These are phyloP conservation scores for Musca domestica DNA, from an alignment of 1,140 invertebrate species.

Conservation along the genomic window DNA sequence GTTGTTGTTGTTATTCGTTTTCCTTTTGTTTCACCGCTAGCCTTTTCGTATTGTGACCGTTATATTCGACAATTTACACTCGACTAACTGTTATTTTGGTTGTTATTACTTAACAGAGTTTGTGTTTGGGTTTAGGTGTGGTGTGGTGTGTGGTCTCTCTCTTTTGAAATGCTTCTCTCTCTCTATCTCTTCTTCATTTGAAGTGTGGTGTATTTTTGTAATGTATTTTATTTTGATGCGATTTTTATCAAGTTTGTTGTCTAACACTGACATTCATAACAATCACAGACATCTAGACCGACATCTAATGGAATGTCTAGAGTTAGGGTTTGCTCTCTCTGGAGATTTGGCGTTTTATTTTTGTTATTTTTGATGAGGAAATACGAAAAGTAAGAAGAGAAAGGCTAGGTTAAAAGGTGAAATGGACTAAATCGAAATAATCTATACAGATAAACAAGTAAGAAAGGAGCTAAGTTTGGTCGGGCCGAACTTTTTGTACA, in stretches of 20 bases:
- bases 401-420: too few relatives aligned
- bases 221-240: not conserved
- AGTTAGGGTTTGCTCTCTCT: too few relatives aligned
- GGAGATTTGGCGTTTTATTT: too few relatives aligned
- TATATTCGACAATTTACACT: constrained; percentile 28
- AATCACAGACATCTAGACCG: not conserved
- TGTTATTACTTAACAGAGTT: not conserved
- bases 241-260: constrained; percentile 7
- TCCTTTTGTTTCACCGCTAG: not conserved
- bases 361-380: too few relatives aligned
- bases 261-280: constrained; percentile 20
- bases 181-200: not conserved
- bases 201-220: constrained; percentile 1
- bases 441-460: too few relatives aligned
- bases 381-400: too few relatives aligned
- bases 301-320: too few relatives aligned
- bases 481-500: too few relatives aligned
- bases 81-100: constrained; percentile 22
- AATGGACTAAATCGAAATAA: too few relatives aligned
- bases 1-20: constrained; percentile 24
- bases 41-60: constrained; percentile 18
- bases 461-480: too few relatives aligned
- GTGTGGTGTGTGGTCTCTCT: not conserved
- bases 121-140: not conserved
- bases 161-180: too few relatives aligned